Percentiles rank a stretch among this genome's conserved stretches.
phyloP scores from a whole-genome alignment of 2,888 invertebrate genomes.

The Drosophila emarginata region DNA sequence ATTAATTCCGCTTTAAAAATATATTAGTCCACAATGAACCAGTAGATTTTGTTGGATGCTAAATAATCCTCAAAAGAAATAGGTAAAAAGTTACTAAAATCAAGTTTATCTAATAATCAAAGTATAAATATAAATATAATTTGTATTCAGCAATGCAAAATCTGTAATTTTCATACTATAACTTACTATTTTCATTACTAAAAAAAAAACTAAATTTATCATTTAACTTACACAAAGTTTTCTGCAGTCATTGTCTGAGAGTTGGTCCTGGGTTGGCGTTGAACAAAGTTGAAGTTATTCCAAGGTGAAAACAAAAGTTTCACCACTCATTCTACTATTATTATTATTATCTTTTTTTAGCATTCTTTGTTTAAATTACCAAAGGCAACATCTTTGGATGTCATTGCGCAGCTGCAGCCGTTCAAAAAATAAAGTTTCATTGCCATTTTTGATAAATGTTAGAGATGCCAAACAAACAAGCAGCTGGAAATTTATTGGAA shows the following conservation, averaged over 20 bases:
- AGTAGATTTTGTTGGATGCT: neutral
- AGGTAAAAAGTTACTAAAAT: too few relatives aligned
- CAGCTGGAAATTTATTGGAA: constrained; percentile 62
- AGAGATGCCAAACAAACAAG: constrained; percentile 26
- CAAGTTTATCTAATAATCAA: too few relatives aligned
- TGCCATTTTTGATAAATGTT: constrained; percentile 58
- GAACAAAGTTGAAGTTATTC: neutral
- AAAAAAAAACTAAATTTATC: neutral
- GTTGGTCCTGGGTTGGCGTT: neutral
- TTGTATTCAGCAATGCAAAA: neutral
- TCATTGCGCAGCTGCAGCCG: constrained; percentile 60
- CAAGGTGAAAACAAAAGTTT: constrained; percentile 2
- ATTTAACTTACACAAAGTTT: neutral
- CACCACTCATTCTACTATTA: neutral
- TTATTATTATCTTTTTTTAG: neutral
- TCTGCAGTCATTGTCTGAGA: neutral
- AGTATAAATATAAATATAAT: too few relatives aligned
- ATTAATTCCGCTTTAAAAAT: neutral
- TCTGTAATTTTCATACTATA: neutral
- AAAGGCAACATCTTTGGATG: constrained; percentile 29
- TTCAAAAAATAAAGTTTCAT: constrained; percentile 37
- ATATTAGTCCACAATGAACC: neutral
- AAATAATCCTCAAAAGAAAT: too few relatives aligned
- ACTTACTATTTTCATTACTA: neutral
- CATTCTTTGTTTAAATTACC: constrained; percentile 28